Base-by-base conservation (phyloP, 30 jellyfish, hydroid and myxozoan genomes). In the Hydractinia echinata region DNA sequence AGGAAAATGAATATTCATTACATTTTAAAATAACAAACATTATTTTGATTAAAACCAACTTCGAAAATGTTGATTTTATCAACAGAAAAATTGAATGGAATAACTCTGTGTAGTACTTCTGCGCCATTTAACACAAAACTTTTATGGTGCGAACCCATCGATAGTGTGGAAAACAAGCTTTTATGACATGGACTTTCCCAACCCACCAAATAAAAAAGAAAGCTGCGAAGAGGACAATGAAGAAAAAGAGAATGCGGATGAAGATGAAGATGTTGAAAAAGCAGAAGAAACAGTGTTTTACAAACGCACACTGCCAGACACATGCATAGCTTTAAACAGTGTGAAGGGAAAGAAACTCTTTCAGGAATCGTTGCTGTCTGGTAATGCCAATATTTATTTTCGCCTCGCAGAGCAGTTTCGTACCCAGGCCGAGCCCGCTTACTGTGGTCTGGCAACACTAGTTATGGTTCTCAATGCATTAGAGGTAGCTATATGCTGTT, bases 401-500 rank as follows among this genome's bases (percentile, higher is more conserved):
- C 83, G 81, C 14, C 69, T 89, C 5, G 96, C 96, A 54, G 91
- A 90, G 16, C 96, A 89, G 66, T 89, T 84, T 74, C 89, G 96
- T 15, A 89, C 96, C 4, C 96, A 89, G 68, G 96, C 87, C 62
- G 96, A 89, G 50, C 96, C 96, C 18, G 96, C 96, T 8, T 89
- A 73, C 72, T 89, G 96, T 80, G 96, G 96, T 61, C 78, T 89
- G 81, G 82, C 96, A 6, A 83, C 96, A 5, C 87, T 89, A 20
- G 96, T 89, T 39, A 89, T 89, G 96, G 90, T 89, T 61, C 73
- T 89, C 39, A 89, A 89, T 79, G 82, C 95, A 4, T 90, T 89
- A 8, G 89, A 73, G 66, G 92, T 79, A 61, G 30, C 64, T 60
- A 49, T 7, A n/a, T 64, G 6, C 19, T 7, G 18, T 58, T 30